Evolutionary conservation across 2,888 invertebrate species (phyloP).

Genomic region (Ornithoptera priamus): DNA sequence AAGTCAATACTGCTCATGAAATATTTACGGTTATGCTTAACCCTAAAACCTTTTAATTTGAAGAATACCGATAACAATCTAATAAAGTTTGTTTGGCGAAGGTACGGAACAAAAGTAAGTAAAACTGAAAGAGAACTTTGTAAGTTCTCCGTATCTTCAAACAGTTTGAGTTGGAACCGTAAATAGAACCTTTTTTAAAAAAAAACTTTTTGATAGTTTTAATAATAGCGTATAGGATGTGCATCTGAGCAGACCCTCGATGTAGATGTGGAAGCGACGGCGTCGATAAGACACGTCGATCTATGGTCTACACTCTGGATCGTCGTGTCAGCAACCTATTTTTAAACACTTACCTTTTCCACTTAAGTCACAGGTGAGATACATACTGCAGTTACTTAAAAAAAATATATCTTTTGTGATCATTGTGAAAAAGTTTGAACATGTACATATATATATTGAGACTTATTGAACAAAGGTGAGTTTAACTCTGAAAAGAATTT

Average conservation of each 20-base stretch:
- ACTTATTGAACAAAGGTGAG: no score
- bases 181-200: background rate
- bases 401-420: background rate
- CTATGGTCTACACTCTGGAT: slow-evolving; percentile 1
- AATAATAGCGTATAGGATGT: background rate
- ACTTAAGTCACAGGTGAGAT: background rate
- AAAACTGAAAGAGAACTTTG: background rate
- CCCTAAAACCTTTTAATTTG: no score
- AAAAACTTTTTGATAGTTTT: background rate
- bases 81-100: background rate
- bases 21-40: no score
- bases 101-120: background rate
- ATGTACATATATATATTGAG: background rate
- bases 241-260: slow-evolving; percentile 5
- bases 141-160: background rate
- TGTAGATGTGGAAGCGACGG: slow-evolving; percentile 10
- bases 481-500: no score
- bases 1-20: no score
- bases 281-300: slow-evolving; percentile 23
- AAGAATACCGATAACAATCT: no score
- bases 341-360: background rate
- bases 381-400: background rate
- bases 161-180: background rate
- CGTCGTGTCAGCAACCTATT: slow-evolving; percentile 9
- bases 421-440: background rate